phyloP scores from a whole-genome alignment of 2,888 invertebrate species.

The Muschampia plurimacula region DNA sequence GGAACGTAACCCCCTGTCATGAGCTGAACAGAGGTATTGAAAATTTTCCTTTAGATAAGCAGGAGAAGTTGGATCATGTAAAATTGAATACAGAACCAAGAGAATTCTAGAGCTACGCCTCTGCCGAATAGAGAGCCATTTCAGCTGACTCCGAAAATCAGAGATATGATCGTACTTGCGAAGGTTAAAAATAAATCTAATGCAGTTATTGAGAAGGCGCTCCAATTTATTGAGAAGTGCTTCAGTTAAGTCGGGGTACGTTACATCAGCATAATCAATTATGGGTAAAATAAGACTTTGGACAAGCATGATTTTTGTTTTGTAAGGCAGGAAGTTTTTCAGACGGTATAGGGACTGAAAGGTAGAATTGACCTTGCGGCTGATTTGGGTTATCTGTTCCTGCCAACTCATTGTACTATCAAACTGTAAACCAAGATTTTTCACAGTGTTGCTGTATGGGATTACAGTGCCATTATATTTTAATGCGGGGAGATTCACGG shows the following conservation, averaged over 20 bases:
- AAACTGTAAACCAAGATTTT: no score
- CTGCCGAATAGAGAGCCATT: slow-evolving; percentile 14
- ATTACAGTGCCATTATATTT: not conserved
- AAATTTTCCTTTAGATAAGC: slow-evolving; percentile 8
- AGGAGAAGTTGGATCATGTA: slow-evolving; percentile 3
- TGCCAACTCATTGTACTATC: not conserved
- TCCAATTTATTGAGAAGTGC: slow-evolving; percentile 8
- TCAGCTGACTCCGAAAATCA: not conserved
- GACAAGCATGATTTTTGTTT: not conserved
- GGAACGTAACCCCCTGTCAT: not conserved
- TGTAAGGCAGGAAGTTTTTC: not conserved
- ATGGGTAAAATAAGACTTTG: not conserved
- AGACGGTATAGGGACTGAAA: not conserved
- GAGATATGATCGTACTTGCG: slow-evolving; percentile 12
- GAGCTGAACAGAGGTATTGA: no score
- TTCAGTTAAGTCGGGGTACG: slow-evolving; percentile 1
- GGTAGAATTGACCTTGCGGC: not conserved
- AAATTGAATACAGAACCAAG: not conserved
- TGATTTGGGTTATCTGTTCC: not conserved
- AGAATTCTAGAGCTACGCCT: slow-evolving; percentile 13
- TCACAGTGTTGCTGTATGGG: not conserved
- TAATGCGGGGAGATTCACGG: no score
- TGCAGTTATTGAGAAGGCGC: not conserved
- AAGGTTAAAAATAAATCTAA: not conserved
- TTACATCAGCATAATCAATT: not conserved